Conservation (phyloP, 2,113 vertebrate genomes). For the Protomyctophum bolini region DNA sequence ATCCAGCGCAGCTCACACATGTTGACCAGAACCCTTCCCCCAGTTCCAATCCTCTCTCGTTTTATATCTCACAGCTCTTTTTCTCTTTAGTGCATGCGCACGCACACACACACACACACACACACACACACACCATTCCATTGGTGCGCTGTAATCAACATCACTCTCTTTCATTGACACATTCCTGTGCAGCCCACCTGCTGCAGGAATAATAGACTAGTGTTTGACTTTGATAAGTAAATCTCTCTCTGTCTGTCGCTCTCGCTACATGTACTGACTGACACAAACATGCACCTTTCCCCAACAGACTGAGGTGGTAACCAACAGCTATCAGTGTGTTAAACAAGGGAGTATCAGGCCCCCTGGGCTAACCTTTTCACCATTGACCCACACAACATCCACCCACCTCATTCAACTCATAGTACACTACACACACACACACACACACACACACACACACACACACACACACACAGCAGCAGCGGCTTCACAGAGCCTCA, state of each 20-base stretch:
- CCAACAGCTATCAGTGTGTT: conserved; percentile 5
- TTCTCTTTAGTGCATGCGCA: conserved; percentile 3
- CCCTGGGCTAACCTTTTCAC: conserved; percentile 41
- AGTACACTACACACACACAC: conserved; percentile 1
- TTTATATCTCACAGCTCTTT: conserved; percentile 1
- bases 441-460: conserved; percentile 18
- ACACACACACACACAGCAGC: conserved; percentile 34
- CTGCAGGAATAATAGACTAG: conserved; percentile 40
- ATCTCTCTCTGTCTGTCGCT: conserved; percentile 10
- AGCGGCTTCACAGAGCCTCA: conserved; percentile 58
- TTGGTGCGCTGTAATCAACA: conserved; percentile 24
- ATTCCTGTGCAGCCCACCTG: conserved; percentile 57
- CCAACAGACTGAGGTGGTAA: conserved; percentile 16
- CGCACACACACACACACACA: background rate
- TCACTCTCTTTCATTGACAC: conserved; percentile 44
- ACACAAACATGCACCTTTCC: conserved; percentile 30
- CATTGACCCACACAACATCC: conserved; percentile 47
- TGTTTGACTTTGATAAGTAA: conserved; percentile 24
- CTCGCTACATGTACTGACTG: background rate
- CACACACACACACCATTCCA: conserved; percentile 28
- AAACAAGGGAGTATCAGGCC: conserved; percentile 7
- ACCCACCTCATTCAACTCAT: conserved; percentile 43
- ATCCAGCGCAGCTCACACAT: background rate
- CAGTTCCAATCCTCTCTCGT: background rate
- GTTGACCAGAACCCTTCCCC: background rate